A percentile compares a stretch with the other conserved stretches of the same genome.
Evolutionary conservation across 2,113 vertebrate genomes (phyloP).

Genomic region (Columbina picui): DNA sequence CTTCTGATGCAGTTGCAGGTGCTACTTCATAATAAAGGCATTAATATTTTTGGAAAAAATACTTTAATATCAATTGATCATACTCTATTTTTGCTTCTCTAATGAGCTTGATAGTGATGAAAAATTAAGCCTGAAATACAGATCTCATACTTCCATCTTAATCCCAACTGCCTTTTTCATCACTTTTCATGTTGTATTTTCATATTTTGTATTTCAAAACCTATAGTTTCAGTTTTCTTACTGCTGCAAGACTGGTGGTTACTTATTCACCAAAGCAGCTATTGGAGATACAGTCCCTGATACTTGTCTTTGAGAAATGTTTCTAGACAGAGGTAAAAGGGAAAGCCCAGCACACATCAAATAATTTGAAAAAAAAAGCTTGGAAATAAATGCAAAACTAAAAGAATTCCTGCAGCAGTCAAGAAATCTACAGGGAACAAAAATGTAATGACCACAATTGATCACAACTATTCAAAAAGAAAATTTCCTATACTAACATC

Average conservation of each 20-base stretch:
- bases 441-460: not conserved
- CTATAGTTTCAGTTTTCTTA: not conserved
- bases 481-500: not conserved
- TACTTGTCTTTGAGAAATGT: not conserved
- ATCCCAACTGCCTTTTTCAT: not conserved
- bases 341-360: not conserved
- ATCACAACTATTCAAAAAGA: not conserved
- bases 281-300: not conserved
- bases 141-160: not conserved
- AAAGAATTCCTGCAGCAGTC: not conserved
- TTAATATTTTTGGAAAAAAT: not conserved
- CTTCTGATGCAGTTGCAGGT: not conserved
- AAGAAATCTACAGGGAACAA: not conserved
- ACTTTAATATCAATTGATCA: not conserved
- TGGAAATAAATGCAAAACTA: not conserved
- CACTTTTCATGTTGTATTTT: not conserved
- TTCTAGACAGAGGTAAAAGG: not conserved
- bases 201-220: not conserved
- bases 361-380: not conserved
- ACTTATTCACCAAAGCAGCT: not conserved
- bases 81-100: not conserved
- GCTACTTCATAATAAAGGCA: conserved; percentile 19
- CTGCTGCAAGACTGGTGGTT: not conserved
- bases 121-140: conserved; percentile 12
- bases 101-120: not conserved